Percentiles rank a stretch among this genome's conserved stretches.
Evolutionary conservation across 2,113 vertebrate species (phyloP).

Genomic region (Cephalopholis sonnerati): DNA sequence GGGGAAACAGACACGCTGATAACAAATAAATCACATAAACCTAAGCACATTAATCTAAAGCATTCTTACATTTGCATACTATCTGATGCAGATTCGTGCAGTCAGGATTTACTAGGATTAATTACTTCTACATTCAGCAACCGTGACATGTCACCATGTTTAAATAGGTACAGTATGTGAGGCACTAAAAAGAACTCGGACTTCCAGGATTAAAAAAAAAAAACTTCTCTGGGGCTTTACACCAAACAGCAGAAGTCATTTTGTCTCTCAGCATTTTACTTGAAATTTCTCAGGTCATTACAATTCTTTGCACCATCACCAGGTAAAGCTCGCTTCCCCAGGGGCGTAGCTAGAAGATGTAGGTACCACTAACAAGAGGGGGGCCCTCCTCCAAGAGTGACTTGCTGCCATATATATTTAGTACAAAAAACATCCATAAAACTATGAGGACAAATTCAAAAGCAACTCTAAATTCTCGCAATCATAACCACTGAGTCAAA

Average conservation of each 20-base stretch:
- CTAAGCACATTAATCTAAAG: conserved; percentile 31
- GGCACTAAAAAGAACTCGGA: background rate
- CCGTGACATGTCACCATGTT: conserved; percentile 25
- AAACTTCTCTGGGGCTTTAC: conserved; percentile 10
- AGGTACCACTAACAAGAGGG: background rate
- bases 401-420: too few species aligned
- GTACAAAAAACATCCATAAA: background rate
- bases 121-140: conserved; percentile 34
- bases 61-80: conserved; percentile 29
- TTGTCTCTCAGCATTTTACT: background rate
- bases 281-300: background rate
- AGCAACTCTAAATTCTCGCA: background rate
- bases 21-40: conserved; percentile 41
- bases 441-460: background rate
- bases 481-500: background rate
- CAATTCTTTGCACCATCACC: background rate
- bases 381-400: too few species aligned
- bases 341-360: background rate
- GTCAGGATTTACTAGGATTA: conserved; percentile 51
- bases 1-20: conserved; percentile 28
- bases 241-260: background rate
- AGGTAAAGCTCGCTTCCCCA: background rate
- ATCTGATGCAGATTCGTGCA: conserved; percentile 30
- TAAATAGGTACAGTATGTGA: background rate
- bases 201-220: conserved; percentile 26